phyloP scores from a whole-genome alignment of 2,113 vertebrate genomes.

The Sinocyclocheilus anophthalmus region DNA sequence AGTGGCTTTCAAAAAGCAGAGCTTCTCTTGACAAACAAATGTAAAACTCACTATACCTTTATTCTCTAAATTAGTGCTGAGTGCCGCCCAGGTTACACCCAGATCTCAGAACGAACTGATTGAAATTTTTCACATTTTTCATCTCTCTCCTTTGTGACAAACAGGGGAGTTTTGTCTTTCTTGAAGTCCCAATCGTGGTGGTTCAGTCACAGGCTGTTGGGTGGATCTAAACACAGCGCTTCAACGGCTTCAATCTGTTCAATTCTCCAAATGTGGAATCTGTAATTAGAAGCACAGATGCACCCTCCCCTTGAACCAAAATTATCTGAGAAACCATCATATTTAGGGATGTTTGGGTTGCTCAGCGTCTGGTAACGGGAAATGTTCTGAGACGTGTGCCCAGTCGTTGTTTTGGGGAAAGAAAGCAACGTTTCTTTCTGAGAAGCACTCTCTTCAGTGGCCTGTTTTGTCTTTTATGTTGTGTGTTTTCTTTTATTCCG shows the following conservation, averaged over 20 bases:
- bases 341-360: neutral
- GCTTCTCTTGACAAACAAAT: neutral
- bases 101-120: constrained; percentile 12
- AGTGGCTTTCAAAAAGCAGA: neutral
- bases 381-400: neutral
- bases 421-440: neutral
- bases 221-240: constrained; percentile 19
- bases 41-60: neutral
- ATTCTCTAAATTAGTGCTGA: constrained; percentile 32
- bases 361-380: neutral
- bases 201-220: constrained; percentile 25
- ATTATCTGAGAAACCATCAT: neutral
- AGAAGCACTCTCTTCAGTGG: neutral
- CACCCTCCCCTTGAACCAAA: constrained; percentile 19
- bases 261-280: constrained; percentile 23
- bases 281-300: constrained; percentile 48
- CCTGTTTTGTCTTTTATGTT: constrained; percentile 19
- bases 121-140: constrained; percentile 50
- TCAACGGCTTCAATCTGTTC: neutral
- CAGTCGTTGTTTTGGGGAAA: constrained; percentile 7
- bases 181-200: neutral
- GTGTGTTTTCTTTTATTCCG: constrained; percentile 4
- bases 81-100: constrained; percentile 5
- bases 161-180: neutral
- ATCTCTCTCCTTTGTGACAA: constrained; percentile 19